Evolutionary conservation across 2,113 vertebrate species (phyloP).

Genomic region (Macquaria australasica): DNA sequence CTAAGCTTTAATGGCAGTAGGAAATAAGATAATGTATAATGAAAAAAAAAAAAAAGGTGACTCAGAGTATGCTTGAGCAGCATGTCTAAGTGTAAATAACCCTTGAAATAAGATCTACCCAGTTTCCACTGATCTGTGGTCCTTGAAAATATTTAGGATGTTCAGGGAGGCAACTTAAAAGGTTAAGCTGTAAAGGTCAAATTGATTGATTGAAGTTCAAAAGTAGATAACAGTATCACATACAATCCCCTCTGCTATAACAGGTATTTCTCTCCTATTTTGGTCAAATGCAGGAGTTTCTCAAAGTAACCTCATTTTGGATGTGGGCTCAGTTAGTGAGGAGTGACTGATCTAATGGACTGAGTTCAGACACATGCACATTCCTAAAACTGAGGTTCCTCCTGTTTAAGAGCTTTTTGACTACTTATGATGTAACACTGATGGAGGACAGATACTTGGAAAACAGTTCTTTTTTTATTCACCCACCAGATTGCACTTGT

Average conservation of each 20-base stretch:
- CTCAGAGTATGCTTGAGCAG: background rate
- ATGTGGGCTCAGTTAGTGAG: conserved; percentile 47
- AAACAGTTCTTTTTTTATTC: background rate
- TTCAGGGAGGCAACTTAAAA: conserved; percentile 3
- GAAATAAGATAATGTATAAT: background rate
- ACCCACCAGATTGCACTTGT: background rate
- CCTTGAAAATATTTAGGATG: background rate
- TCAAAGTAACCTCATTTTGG: conserved; percentile 56
- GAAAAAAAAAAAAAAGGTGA: background rate
- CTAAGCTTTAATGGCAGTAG: background rate
- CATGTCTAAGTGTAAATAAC: background rate
- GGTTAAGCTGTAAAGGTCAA: conserved; percentile 33
- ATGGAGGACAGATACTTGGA: background rate
- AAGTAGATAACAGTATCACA: conserved; percentile 32
- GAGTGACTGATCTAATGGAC: conserved; percentile 61
- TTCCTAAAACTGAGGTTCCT: conserved; percentile 52
- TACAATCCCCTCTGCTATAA: conserved; percentile 9
- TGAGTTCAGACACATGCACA: conserved; percentile 53
- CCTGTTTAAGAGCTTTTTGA: conserved; percentile 38
- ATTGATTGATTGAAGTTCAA: conserved; percentile 32
- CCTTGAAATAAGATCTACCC: background rate
- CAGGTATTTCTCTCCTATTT: conserved; percentile 64
- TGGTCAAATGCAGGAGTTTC: conserved; percentile 62
- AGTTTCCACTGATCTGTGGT: background rate
- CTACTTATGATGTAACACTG: conserved; percentile 14